Base-by-base conservation (phyloP, 2,113 vertebrate species). In the Circaetus gallicus region DNA sequence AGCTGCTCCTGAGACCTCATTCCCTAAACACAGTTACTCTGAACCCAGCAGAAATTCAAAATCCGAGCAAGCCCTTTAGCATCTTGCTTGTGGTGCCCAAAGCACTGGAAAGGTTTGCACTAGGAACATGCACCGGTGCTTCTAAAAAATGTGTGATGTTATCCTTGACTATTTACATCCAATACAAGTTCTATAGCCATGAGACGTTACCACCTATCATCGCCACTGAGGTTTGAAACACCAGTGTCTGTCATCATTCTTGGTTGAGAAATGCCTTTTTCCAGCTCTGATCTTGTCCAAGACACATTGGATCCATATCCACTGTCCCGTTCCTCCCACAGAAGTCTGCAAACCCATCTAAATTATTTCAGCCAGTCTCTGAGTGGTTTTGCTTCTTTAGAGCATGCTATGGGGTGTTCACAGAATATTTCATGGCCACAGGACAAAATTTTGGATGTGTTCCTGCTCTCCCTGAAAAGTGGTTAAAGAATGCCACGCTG, bases 371-470 rank as follows among this genome's bases (percentile, higher is more conserved):
- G 11, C 11, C 3, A 2, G 7, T 29, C 18, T 47, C 45, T 42
- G 28, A 61, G 28, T 11, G 36, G 3, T 24, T 71, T 74, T 78
- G 2, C 18, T 34, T 58, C 38, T 50, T 94, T 28, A 69, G 15
- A 53, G 15, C 2, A 2, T 1, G 6, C 7, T 13, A 4, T 0
- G 1, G 38, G 7, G 6, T 58, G 16, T 73, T 66, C 28, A 42
- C 18, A 47, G 24, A 79, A 47, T 16, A 10, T 76, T 81, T 74
- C n/a, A 16, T 2, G 40, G 38, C 36, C 6, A 19, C 32, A 52
- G 67, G 43, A 81, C 24, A 55, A 63, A 55, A 55, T 40, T 38
- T 70, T 71, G 19, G 5, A 52, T 36, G 32, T 45, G 7, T 47
- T 83, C 52, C 29, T 73, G 14, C 16, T 83, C 55, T 69, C 19